Conservation (phyloP, 2,888 invertebrate species). For the Mesochorus sp. region DNA sequence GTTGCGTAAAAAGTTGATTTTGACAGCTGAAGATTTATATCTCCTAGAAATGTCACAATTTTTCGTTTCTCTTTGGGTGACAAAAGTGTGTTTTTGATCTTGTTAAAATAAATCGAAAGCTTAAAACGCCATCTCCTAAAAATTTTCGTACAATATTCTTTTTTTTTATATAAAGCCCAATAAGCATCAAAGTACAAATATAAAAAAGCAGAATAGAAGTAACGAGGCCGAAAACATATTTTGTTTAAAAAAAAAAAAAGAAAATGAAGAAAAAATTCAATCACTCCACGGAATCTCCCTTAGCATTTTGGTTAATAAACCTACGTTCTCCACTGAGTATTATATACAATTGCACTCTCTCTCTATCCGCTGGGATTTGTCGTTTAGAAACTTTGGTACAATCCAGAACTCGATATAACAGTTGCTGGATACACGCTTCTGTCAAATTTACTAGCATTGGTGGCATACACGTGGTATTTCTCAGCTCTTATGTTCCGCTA, state of each 20-base stretch:
- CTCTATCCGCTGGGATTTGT: constrained; percentile 1
- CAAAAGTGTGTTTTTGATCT: too few species aligned
- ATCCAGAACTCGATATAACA: constrained; percentile 4
- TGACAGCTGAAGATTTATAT: not conserved
- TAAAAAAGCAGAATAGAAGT: too few species aligned
- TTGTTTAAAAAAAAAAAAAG: too few species aligned
- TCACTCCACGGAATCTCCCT: too few species aligned
- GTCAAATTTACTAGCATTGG: constrained; percentile 30
- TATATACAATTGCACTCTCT: constrained; percentile 17
- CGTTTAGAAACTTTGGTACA: constrained; percentile 10
- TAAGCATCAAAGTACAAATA: too few species aligned
- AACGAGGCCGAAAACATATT: too few species aligned
- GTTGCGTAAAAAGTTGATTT: not conserved
- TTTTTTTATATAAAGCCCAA: too few species aligned
- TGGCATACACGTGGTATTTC: constrained; percentile 14
- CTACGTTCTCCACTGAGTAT: not conserved
- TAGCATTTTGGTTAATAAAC: not conserved
- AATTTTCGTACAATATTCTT: too few species aligned
- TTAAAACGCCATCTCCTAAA: too few species aligned
- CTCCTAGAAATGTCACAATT: not conserved
- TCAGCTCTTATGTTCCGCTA: not conserved
- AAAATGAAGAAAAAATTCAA: too few species aligned
- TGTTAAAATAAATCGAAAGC: too few species aligned
- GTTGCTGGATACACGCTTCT: constrained; percentile 3
- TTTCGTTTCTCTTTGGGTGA: too few species aligned